phyloP scores from a whole-genome alignment of 53 echinoderm and acorn worm genomes.

The Crossaster papposus region DNA sequence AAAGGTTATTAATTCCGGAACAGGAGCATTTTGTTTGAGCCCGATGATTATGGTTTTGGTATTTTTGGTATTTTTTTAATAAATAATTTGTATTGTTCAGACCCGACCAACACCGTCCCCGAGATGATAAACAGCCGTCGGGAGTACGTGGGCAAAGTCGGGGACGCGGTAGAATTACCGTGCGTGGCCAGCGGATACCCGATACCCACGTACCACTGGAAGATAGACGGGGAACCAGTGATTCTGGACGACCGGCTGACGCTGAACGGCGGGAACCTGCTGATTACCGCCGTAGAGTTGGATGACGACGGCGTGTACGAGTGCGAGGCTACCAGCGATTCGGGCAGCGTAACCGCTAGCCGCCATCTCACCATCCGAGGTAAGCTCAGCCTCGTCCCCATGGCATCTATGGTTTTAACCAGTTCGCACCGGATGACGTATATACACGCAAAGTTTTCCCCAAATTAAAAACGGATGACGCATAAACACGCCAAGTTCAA shows the following conservation, averaged over 20 bases:
- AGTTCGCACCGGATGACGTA: no score
- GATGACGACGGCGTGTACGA: slow-evolving; percentile 83
- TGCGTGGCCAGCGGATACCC: slow-evolving; percentile 94
- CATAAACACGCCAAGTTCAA: no score
- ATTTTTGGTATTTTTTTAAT: no score
- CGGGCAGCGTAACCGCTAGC: slow-evolving; percentile 63
- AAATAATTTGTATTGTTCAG: slow-evolving; percentile 21
- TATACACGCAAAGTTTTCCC: no score
- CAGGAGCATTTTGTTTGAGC: no score
- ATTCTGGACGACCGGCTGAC: slow-evolving; percentile 53
- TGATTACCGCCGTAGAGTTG: slow-evolving; percentile 64
- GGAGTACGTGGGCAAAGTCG: slow-evolving; percentile 69
- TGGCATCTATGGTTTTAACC: no score
- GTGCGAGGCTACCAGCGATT: slow-evolving; percentile 80
- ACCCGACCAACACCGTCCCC: slow-evolving; percentile 80
- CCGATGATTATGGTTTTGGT: no score
- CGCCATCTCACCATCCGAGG: slow-evolving; percentile 78
- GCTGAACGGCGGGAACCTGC: slow-evolving; percentile 89
- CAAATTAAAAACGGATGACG: no score
- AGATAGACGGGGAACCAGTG: slow-evolving; percentile 63
- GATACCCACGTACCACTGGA: slow-evolving; percentile 80
- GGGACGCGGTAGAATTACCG: slow-evolving; percentile 84
- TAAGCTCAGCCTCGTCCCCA: slow-evolving; percentile 22
- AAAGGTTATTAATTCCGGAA: no score
- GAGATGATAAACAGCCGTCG: slow-evolving; percentile 76